Conservation (phyloP, 2,888 invertebrate genomes). For the Reticulitermes lucifugus region DNA sequence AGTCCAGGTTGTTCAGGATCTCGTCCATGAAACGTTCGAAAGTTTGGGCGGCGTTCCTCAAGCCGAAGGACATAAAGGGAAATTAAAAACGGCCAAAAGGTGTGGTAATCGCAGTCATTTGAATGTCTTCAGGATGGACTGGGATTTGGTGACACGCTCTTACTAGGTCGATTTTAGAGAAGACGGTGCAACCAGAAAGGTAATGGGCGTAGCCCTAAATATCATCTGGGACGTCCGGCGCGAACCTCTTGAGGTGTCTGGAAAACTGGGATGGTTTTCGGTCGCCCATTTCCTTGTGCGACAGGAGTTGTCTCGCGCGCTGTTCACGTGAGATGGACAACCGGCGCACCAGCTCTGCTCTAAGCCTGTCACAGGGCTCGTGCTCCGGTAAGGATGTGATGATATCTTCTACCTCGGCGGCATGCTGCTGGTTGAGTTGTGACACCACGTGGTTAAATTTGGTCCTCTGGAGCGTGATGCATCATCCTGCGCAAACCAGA, state of each 20-base stretch:
- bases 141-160: slow-evolving; percentile 61
- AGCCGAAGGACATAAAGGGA: no score
- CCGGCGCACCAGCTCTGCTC: background rate
- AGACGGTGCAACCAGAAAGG: slow-evolving; percentile 54
- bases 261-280: background rate
- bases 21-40: no score
- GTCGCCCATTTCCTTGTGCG: background rate
- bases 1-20: no score
- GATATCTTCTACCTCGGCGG: no score
- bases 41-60: no score
- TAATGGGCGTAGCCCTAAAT: slow-evolving; percentile 53
- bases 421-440: no score
- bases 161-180: slow-evolving; percentile 57
- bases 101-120: slow-evolving; percentile 61
- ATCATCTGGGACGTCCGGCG: background rate
- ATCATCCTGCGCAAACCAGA: no score
- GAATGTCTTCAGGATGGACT: slow-evolving; percentile 58
- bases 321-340: background rate
- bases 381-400: no score
- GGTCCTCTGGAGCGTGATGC: no score
- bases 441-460: no score
- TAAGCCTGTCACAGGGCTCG: background rate
- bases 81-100: no score
- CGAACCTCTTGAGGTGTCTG: background rate
- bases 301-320: background rate